Evolutionary conservation across 1,140 invertebrate species (phyloP).

Genomic region (Piezodorus guildinii): DNA sequence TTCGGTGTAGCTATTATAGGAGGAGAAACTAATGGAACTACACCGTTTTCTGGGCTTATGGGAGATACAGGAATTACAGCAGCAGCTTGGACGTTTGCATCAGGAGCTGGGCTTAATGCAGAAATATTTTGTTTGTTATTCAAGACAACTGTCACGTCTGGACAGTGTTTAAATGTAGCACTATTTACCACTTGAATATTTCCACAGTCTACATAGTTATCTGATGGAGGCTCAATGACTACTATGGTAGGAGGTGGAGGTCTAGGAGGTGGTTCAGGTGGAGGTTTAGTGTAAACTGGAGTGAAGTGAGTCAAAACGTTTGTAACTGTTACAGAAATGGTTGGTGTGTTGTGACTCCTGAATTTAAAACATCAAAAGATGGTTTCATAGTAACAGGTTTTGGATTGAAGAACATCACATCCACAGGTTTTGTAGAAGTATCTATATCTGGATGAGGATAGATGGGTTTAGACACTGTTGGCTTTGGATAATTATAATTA

Average conservation of each 20-base stretch:
- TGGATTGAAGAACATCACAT: neutral
- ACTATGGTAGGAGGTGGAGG: constrained; percentile 28
- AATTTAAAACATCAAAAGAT: neutral
- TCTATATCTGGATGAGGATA: no score
- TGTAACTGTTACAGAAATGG: constrained; percentile 15
- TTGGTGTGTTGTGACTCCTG: constrained; percentile 6
- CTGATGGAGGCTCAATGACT: constrained; percentile 19
- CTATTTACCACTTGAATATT: constrained; percentile 13
- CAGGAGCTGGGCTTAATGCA: constrained; percentile 15
- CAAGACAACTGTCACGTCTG: constrained; percentile 21
- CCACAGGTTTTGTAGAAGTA: neutral
- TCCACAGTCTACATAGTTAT: constrained; percentile 14
- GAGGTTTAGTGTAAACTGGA: constrained; percentile 3
- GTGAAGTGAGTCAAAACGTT: constrained; percentile 4
- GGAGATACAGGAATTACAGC: constrained; percentile 11
- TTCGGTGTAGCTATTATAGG: neutral
- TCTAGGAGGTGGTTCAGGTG: constrained; percentile 13
- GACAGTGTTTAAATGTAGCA: constrained; percentile 14
- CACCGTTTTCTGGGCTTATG: neutral
- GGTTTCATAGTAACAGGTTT: neutral
- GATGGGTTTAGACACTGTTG: neutral
- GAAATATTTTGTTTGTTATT: constrained; percentile 17
- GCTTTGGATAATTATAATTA: neutral
- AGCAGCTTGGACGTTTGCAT: constrained; percentile 7
- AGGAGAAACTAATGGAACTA: constrained; percentile 2